phyloP scores from a whole-genome alignment of 2,113 vertebrate species.

The Holacanthus passer region DNA sequence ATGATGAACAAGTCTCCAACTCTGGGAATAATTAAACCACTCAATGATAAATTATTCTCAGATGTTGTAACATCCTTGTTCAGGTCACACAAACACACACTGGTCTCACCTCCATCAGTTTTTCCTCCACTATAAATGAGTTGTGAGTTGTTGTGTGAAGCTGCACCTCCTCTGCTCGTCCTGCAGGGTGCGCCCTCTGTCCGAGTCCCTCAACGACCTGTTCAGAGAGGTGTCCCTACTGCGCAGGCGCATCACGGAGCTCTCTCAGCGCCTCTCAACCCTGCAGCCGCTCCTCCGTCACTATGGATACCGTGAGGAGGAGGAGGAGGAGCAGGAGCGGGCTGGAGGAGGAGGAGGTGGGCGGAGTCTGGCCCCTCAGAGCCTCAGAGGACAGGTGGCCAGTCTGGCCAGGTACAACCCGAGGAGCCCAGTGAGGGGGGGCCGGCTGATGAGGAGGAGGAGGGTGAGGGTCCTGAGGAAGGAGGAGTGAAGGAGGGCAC shows the following conservation, averaged over 20 bases:
- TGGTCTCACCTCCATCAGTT: not conserved
- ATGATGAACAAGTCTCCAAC: no score
- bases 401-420: constrained; percentile 58
- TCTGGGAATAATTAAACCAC: no score
- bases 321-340: constrained; percentile 34
- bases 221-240: constrained; percentile 86
- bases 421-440: constrained; percentile 37
- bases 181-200: constrained; percentile 86
- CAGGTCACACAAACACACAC: not conserved
- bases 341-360: constrained; percentile 12
- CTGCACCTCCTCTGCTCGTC: constrained; percentile 49
- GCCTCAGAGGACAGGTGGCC: constrained; percentile 52
- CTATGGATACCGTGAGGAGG: constrained; percentile 82
- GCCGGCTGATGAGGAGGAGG: constrained; percentile 72
- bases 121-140: no score
- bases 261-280: constrained; percentile 86
- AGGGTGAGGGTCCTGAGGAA: constrained; percentile 75
- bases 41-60: no score
- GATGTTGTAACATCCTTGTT: no score
- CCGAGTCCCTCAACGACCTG: constrained; percentile 86
- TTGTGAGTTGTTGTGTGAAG: not conserved
- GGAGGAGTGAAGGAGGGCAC: constrained; percentile 41
- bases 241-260: constrained; percentile 85
- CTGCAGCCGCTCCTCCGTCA: constrained; percentile 84
- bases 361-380: constrained; percentile 52